Evolutionary conservation across 2,888 invertebrate genomes (phyloP).

Genomic region (Lepidocyrtoides sp.): DNA sequence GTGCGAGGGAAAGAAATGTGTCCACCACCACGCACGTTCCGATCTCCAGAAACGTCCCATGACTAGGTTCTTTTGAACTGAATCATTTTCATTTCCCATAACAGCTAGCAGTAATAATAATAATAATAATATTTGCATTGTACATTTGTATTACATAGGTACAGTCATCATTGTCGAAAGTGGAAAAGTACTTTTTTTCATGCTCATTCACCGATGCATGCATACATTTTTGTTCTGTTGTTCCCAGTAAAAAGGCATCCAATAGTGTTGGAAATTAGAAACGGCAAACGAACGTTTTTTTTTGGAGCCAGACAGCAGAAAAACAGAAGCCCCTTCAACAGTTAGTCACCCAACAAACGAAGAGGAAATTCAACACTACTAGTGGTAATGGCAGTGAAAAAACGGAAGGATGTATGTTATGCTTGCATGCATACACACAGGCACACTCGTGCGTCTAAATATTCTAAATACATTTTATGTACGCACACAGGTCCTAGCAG

Average conservation of each 20-base stretch:
- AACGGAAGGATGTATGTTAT: constrained; percentile 73
- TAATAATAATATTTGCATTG: constrained; percentile 17
- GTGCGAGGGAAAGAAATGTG: constrained; percentile 18
- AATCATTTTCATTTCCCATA: constrained; percentile 53
- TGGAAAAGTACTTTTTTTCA: too few species aligned
- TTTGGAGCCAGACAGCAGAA: constrained; percentile 23
- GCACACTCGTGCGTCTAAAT: constrained; percentile 3
- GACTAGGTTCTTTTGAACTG: constrained; percentile 56
- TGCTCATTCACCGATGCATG: too few species aligned
- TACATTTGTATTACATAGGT: background rate
- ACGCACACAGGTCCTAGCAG: constrained; percentile 64
- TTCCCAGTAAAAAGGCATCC: constrained; percentile 28
- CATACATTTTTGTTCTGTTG: background rate
- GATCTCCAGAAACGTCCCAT: constrained; percentile 64
- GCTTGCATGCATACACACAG: constrained; percentile 62
- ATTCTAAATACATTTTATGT: too few species aligned
- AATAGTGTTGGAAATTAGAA: constrained; percentile 3
- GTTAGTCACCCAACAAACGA: constrained; percentile 69
- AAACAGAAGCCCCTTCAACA: constrained; percentile 74
- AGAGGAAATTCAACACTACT: background rate
- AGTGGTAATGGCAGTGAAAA: constrained; percentile 43
- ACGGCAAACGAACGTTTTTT: constrained; percentile 57
- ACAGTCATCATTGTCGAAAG: constrained; percentile 64
- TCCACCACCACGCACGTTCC: background rate
- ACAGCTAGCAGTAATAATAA: background rate